Conservation (phyloP, 2,113 vertebrate species). For the Lophura nycthemera region DNA sequence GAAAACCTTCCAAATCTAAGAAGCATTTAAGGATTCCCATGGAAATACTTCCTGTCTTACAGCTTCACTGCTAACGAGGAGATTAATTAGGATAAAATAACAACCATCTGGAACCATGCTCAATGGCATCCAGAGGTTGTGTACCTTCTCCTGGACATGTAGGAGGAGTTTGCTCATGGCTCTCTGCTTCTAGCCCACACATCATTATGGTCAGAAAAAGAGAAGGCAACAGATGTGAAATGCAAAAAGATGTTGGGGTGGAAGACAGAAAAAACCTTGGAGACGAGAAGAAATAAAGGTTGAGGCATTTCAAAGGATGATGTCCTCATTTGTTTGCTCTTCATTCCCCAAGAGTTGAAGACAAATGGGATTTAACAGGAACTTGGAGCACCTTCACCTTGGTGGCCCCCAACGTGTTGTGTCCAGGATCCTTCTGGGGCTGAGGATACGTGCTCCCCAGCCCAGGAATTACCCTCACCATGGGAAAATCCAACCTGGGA, state of each 20-base stretch:
- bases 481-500: not conserved
- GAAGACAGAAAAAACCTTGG: not conserved
- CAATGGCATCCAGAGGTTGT: not conserved
- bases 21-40: not conserved
- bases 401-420: rapidly evolving
- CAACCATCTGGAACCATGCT: not conserved
- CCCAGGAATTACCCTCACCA: not conserved
- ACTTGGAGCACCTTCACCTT: not conserved
- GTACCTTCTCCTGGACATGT: not conserved
- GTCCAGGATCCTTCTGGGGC: not conserved
- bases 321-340: rapidly evolving
- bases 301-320: rapidly evolving
- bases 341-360: not conserved
- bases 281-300: not conserved
- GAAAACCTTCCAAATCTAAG: not conserved
- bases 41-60: not conserved
- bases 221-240: not conserved
- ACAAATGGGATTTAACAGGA: rapidly evolving
- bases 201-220: rapidly evolving
- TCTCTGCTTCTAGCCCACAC: rapidly evolving
- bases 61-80: not conserved
- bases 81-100: not conserved
- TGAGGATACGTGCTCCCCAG: not conserved
- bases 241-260: not conserved
- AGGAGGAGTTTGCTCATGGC: rapidly evolving